Evolutionary conservation across 2,888 invertebrate genomes (phyloP).

Genomic region (Drosophila nr. fundita): DNA sequence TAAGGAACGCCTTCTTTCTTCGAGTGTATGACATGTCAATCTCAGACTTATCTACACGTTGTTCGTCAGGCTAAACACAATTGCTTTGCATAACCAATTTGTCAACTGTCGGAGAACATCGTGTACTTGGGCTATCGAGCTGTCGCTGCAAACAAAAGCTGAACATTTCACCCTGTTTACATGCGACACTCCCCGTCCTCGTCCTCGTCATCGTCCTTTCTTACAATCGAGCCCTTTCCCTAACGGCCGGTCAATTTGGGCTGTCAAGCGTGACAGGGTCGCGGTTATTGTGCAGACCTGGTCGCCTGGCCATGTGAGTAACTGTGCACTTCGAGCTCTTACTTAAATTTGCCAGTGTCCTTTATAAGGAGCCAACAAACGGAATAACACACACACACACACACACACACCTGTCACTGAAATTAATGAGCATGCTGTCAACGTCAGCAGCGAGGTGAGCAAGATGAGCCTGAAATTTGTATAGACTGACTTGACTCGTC

Average conservation of each 20-base stretch:
- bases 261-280: constrained; percentile 66
- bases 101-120: constrained; percentile 74
- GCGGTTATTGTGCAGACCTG: constrained; percentile 51
- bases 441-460: constrained; percentile 15
- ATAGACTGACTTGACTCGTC: constrained; percentile 9
- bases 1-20: background rate
- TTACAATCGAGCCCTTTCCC: background rate
- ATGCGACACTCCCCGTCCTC: background rate
- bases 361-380: constrained; percentile 50
- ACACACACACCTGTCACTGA: constrained; percentile 55
- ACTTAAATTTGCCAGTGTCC: constrained; percentile 16
- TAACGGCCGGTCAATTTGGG: constrained; percentile 52
- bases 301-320: constrained; percentile 35
- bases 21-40: constrained; percentile 27
- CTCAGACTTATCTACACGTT: constrained; percentile 52
- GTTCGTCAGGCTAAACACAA: constrained; percentile 56
- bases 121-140: constrained; percentile 65
- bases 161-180: constrained; percentile 34
- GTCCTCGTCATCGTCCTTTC: background rate
- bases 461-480: constrained; percentile 3
- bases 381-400: constrained; percentile 51
- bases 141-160: constrained; percentile 71
- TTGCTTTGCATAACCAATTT: constrained; percentile 77
- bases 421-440: constrained; percentile 71
- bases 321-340: background rate